phyloP scores from a whole-genome alignment of 2,797 vertebrate species.

The Pelochelys cantorii region DNA sequence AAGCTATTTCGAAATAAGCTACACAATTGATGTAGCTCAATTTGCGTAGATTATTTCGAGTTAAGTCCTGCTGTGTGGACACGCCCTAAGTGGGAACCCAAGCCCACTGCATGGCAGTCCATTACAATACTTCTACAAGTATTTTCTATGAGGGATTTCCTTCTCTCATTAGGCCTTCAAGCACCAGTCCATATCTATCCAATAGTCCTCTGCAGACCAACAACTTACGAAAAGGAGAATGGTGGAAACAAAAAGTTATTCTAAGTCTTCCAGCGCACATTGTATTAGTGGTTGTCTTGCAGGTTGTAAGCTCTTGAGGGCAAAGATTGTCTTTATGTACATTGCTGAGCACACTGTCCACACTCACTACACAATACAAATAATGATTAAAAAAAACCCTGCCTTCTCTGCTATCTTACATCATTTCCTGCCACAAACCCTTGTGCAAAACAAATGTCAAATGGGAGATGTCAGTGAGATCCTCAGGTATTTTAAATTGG shows the following conservation, averaged over 20 bases:
- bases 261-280: neutral
- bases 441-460: constrained; percentile 55
- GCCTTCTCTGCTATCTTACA: constrained; percentile 64
- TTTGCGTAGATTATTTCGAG: too few species aligned
- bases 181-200: rapidly evolving
- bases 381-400: constrained; percentile 60
- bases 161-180: rapidly evolving
- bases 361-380: constrained; percentile 55
- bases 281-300: neutral
- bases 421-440: constrained; percentile 53
- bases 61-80: too few species aligned
- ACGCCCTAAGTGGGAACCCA: neutral
- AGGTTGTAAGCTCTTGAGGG: neutral
- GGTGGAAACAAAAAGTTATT: neutral
- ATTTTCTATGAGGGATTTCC: neutral
- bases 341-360: constrained; percentile 55
- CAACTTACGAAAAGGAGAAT: neutral
- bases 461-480: neutral
- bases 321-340: constrained; percentile 24
- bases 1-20: too few species aligned
- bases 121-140: neutral
- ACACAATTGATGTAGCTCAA: too few species aligned
- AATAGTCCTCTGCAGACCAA: neutral
- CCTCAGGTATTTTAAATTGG: constrained; percentile 1
- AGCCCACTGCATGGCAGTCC: neutral